Conservation (phyloP, 53 echinoderm and acorn worm species). For the Glandiceps talaboti region DNA sequence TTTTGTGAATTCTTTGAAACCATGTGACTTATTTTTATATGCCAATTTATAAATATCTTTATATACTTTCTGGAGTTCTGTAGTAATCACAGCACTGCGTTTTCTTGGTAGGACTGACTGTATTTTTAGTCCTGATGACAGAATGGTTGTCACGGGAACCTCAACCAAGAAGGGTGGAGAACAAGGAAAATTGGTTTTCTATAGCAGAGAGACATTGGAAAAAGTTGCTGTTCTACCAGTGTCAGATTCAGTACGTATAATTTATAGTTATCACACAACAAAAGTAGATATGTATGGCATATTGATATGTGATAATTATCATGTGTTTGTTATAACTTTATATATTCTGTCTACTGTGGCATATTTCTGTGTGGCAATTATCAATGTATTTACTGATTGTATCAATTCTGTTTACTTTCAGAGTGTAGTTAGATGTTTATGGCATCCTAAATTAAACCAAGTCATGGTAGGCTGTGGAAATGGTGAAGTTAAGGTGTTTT, state of each 20-base stretch:
- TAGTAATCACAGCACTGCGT: no score
- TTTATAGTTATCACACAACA: no score
- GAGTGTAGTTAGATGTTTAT: constrained; percentile 78
- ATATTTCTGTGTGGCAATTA: background rate
- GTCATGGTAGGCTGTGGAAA: constrained; percentile 65
- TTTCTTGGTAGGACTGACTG: constrained; percentile 51
- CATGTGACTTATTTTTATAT: no score
- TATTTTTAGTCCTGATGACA: constrained; percentile 84
- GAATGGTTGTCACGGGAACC: constrained; percentile 63
- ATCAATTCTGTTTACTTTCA: constrained; percentile 17
- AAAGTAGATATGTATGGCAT: no score
- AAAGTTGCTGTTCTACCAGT: constrained; percentile 63
- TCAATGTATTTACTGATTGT: no score
- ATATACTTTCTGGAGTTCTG: no score
- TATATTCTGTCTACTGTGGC: background rate
- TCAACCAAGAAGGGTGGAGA: constrained; percentile 66
- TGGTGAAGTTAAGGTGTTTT: constrained; percentile 75
- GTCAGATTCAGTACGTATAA: constrained; percentile 60
- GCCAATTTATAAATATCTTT: no score
- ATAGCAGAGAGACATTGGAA: constrained; percentile 62
- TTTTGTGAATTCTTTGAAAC: background rate
- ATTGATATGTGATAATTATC: no score
- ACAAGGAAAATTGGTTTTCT: constrained; percentile 67
- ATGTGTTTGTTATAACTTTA: no score
- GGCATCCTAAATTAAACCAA: constrained; percentile 94